Percentiles rank a stretch among this genome's conserved stretches.
These are phyloP conservation scores for Fabriciana adippe DNA, from an alignment of 2,888 invertebrate genomes.

Conservation along the genomic window DNA sequence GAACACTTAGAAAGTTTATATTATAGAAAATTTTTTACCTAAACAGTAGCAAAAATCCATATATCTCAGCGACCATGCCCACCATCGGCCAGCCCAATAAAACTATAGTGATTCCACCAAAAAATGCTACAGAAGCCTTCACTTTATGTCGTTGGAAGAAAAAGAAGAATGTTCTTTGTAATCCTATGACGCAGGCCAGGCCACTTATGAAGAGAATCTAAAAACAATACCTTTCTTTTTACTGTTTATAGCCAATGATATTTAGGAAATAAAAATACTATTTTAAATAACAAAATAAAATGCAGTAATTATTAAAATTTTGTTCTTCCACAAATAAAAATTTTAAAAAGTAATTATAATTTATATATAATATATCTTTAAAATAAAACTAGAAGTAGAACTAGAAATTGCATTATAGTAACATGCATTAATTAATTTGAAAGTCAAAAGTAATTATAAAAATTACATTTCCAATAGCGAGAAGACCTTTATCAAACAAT, in stretches of 20 bases:
- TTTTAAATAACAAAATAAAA: no score
- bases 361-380: no score
- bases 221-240: not conserved
- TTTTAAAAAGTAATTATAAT: no score
- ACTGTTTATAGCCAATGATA: not conserved
- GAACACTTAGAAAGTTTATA: not conserved
- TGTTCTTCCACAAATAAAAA: no score
- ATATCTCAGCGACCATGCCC: slow-evolving; percentile 98
- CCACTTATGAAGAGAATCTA: slow-evolving; percentile 98
- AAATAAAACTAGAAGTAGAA: no score
- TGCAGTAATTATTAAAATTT: no score
- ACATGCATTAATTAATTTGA: slow-evolving; percentile 6
- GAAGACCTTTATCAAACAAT: slow-evolving; percentile 97
- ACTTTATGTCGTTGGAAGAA: slow-evolving; percentile 98
- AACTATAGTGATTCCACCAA: slow-evolving; percentile 96
- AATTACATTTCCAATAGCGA: slow-evolving; percentile 99
- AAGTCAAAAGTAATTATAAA: not conserved
- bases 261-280: not conserved
- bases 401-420: no score
- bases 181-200: slow-evolving; percentile 96
- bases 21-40: slow-evolving; percentile 78
- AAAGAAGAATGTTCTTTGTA: slow-evolving; percentile 96
- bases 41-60: slow-evolving; percentile 95
- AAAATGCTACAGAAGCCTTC: slow-evolving; percentile 94
- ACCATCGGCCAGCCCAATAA: slow-evolving; percentile 97